These are phyloP conservation scores for Ariopsis seemanni DNA, from an alignment of 2,113 vertebrate species.

Conservation along the genomic window DNA sequence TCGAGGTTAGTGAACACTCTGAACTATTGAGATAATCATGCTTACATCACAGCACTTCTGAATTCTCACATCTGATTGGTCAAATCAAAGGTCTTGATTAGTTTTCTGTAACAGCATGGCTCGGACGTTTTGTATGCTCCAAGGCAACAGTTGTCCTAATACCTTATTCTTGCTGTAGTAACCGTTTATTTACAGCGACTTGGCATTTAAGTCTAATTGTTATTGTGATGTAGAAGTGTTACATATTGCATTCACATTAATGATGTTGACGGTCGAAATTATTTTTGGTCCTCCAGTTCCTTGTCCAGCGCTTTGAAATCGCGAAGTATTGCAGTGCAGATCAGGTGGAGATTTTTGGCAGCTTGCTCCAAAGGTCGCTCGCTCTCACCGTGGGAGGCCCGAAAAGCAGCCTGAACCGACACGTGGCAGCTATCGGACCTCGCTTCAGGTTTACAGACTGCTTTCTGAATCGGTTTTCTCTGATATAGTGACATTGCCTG, in stretches of 20 bases:
- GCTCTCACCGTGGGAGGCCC: constrained; percentile 87
- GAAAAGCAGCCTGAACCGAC: constrained; percentile 87
- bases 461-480: not conserved
- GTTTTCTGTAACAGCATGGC: not conserved
- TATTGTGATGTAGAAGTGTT: not conserved
- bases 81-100: not conserved
- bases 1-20: constrained; percentile 76
- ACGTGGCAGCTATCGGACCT: constrained; percentile 94
- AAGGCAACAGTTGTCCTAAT: not conserved
- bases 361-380: constrained; percentile 89
- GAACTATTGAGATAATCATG: not conserved
- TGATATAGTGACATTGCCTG: not conserved
- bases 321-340: constrained; percentile 98
- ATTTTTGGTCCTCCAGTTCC: constrained; percentile 76
- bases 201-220: not conserved
- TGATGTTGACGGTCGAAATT: not conserved
- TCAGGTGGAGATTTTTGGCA: constrained; percentile 96
- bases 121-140: not conserved
- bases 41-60: not conserved
- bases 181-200: not conserved
- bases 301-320: constrained; percentile 96
- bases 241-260: not conserved
- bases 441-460: constrained; percentile 82
- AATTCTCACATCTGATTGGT: not conserved
- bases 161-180: not conserved